Base-by-base conservation (phyloP, 2,888 invertebrate genomes). In the Sussaba pulchella region DNA sequence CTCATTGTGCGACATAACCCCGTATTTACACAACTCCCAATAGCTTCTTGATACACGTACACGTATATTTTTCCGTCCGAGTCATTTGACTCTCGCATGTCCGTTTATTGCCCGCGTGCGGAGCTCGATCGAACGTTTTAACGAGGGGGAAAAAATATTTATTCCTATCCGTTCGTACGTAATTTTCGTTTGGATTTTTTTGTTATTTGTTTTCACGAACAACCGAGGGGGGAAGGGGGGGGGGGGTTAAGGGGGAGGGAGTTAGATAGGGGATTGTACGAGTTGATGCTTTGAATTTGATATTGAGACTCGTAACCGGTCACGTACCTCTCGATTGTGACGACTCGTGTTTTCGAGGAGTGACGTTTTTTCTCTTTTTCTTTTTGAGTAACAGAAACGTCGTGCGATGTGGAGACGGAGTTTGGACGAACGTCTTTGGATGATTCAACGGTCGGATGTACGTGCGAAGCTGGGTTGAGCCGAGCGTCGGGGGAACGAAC, bases 371-470 rank as follows among this genome's bases (percentile, higher is more conserved):
- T n/a, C n/a, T n/a, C n/a, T n/a, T n/a, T n/a, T n/a, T n/a, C n/a
- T n/a, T n/a, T n/a, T n/a, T n/a, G n/a, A n/a, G n/a, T n/a, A n/a
- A n/a, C n/a, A n/a, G n/a, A n/a, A n/a, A n/a, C n/a, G n/a, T n/a
- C n/a, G n/a, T n/a, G n/a, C n/a, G n/a, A n/a, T n/a, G n/a, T n/a
- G n/a, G n/a, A n/a, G n/a, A n/a, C n/a, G n/a, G 31, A 36, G 36
- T 31, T 2, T 17, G n/a, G 3, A n/a, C n/a, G n/a, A n/a, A n/a
- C n/a, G n/a, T 31, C 31, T 3, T 31, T 12, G 31, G 50, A 14
- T 63, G 78, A 78, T 69, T 78, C 78, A 69, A 69, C 69, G 39
- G 14, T 52, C 14, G 24, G 26, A 31, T 14, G 43, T 39, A 45
- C 10, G 70, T 54, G 31, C 31, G 31, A 31, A 31, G 31, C 31